These are phyloP conservation scores for Stegastes partitus DNA, from an alignment of 2,113 vertebrate species.

Conservation along the genomic window DNA sequence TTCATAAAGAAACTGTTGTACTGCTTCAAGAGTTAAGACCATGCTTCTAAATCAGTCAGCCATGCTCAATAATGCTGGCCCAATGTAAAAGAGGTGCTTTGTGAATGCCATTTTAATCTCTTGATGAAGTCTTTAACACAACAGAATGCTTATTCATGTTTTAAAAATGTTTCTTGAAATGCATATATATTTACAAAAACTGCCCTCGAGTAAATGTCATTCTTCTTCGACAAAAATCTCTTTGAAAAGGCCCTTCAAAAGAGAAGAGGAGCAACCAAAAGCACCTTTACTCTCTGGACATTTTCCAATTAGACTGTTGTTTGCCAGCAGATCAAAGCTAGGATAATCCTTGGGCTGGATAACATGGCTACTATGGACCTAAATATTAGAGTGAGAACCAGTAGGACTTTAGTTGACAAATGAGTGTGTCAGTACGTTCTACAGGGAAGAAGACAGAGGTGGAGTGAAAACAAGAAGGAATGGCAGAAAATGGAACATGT, in stretches of 20 bases:
- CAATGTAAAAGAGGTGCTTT: slow-evolving; percentile 39
- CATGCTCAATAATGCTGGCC: slow-evolving; percentile 10
- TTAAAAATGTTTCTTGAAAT: background rate
- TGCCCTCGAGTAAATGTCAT: slow-evolving; percentile 26
- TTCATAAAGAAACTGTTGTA: slow-evolving; percentile 44
- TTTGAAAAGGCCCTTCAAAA: background rate
- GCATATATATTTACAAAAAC: slow-evolving; percentile 42
- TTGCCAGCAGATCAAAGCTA: slow-evolving; percentile 61
- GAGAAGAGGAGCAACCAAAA: slow-evolving; percentile 45
- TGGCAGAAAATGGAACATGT: slow-evolving; percentile 23
- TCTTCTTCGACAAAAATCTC: slow-evolving; percentile 14
- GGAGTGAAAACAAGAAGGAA: slow-evolving; percentile 17
- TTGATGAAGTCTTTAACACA: slow-evolving; percentile 14
- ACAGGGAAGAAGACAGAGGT: slow-evolving; percentile 3
- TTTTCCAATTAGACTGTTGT: slow-evolving; percentile 70
- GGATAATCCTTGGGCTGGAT: slow-evolving; percentile 69
- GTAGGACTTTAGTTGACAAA: slow-evolving; percentile 24
- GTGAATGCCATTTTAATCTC: slow-evolving; percentile 27
- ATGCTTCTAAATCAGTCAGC: slow-evolving; percentile 25
- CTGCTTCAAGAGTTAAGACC: background rate
- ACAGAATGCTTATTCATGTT: background rate
- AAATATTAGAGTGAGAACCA: slow-evolving; percentile 40
- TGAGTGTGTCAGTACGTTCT: slow-evolving; percentile 38
- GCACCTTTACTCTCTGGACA: slow-evolving; percentile 61
- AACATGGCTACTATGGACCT: slow-evolving; percentile 12